These are phyloP conservation scores for Aspidapion aeneum DNA, from an alignment of 2,888 invertebrate genomes.

Conservation along the genomic window DNA sequence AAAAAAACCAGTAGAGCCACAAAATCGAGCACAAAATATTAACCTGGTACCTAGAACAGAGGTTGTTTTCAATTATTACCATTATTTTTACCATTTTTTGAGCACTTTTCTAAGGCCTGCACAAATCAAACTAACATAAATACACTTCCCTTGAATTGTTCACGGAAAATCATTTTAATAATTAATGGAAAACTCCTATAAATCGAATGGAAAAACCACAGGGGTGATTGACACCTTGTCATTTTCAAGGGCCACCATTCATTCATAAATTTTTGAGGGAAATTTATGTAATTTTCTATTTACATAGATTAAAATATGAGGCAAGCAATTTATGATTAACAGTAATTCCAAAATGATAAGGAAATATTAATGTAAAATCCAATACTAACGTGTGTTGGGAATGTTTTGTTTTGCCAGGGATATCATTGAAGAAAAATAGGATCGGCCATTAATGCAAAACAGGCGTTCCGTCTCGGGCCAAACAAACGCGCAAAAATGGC, in stretches of 20 bases:
- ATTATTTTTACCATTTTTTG: too few relatives aligned
- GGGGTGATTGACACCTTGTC: neutral
- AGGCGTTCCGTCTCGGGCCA: slow-evolving; percentile 24
- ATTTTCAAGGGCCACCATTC: neutral
- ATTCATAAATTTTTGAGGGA: neutral
- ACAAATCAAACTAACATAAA: too few relatives aligned
- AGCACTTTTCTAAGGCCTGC: too few relatives aligned
- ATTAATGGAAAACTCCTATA: neutral
- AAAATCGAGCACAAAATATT: too few relatives aligned
- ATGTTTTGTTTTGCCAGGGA: slow-evolving; percentile 16
- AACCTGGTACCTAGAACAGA: too few relatives aligned
- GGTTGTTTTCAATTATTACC: too few relatives aligned
- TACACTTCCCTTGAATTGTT: too few relatives aligned
- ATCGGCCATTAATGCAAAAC: slow-evolving; percentile 24
- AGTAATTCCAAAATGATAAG: neutral
- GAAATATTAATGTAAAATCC: slow-evolving; percentile 19
- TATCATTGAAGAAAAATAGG: slow-evolving; percentile 17
- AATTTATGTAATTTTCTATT: neutral
- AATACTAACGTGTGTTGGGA: slow-evolving; percentile 19
- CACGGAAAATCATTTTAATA: too few relatives aligned
- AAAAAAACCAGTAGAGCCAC: too few relatives aligned
- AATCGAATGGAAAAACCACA: neutral
- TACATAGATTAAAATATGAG: neutral
- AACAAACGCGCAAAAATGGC: slow-evolving; percentile 15
- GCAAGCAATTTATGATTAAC: neutral